Evolutionary conservation across 2,797 vertebrate genomes (phyloP), one percentile per base, ranked within the genome.

Genomic region (Discoglossus pictus): DNA sequence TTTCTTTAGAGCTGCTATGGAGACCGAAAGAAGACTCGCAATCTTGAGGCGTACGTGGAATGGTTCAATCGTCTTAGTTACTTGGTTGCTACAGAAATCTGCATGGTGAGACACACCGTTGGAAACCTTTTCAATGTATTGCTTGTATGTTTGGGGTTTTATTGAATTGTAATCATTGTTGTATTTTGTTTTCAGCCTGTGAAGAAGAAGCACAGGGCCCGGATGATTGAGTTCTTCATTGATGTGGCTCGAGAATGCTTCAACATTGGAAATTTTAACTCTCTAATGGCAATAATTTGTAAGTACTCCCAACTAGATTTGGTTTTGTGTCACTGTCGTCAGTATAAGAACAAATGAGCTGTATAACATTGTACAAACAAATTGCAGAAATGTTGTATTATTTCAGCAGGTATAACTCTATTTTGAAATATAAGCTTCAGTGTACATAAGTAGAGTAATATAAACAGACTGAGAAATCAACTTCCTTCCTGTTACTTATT

Each of bases 251-350:
- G 94, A 1, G 95, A 97, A 58, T 98, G 96, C 79, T 96, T 95
- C 79, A 98, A 98, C 83, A 98, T 98, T 9, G 95, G 95, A 75
- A 98, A 98, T 87, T 98, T 98, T 50, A 98, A 98, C 82, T 98
- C 96, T 52, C 88, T 98, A 76, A 97, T 98, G 95, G 96, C 96
- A 34, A 96, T 98, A 75, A 93, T 98, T 76, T 95, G 96, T 98
- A 79, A 97, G 95, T 93, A 64, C 77, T 24, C 65, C 6, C 21
- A 31, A 31, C 8, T n/a, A n/a, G n/a, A n/a, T n/a, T n/a, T n/a
- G n/a, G n/a, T n/a, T n/a, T n/a, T n/a, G n/a, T n/a, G n/a, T n/a
- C n/a, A n/a, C n/a, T n/a, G n/a, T n/a, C n/a, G n/a, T n/a, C n/a
- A n/a, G n/a, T n/a, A n/a, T n/a, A n/a, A n/a, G n/a, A n/a, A n/a